Evolutionary conservation across 2,888 invertebrate genomes (phyloP), one percentile per base, ranked within the genome.

Genomic region (Epirrita christyi): DNA sequence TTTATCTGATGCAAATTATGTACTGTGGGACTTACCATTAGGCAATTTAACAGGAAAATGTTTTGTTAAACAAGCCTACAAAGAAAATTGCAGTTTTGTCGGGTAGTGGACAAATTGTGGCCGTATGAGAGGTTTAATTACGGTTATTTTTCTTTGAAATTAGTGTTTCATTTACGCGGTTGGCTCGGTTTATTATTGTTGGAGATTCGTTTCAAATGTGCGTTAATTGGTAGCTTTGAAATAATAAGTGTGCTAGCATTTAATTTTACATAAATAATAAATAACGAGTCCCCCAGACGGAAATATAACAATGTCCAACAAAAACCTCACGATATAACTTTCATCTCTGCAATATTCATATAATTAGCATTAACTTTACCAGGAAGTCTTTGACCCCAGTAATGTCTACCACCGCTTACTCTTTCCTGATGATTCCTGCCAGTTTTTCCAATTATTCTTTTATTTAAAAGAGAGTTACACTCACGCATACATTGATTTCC

Each of bases 1-100:
- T 73, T 75, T 68, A 63, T 73, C 73, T 70, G 55, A 57, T 70
- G 68, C 72, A 70, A 64, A 66, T 75, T 68, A 72, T 68, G 64
- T 67, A 72, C 68, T 59, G 65, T 58, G 53, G 64, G n/a, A n/a
- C 68, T 67, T 78, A 69, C 69, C 54, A 66, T 68, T 57, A 63
- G 56, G 63, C 55, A 50, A 63, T 62, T 61, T 59, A 60, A 66
- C 42, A 55, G 60, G 45, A 49, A 71, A 66, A 69, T 67, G 64
- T 63, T 69, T 72, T 54, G 65, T 65, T 57, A 66, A 67, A 62
- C 55, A 68, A 62, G 54, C 49, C 46, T 38, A 46, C 28, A 13
- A 27, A 49, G 58, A 45, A 58, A 58, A 58, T 54, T 58, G 49
- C 55, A 55, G 59, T 52, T 59, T 48, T 59, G 55, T 50, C 49